phyloP scores from a whole-genome alignment of 2,113 vertebrate species.

The Azemiops feae region DNA sequence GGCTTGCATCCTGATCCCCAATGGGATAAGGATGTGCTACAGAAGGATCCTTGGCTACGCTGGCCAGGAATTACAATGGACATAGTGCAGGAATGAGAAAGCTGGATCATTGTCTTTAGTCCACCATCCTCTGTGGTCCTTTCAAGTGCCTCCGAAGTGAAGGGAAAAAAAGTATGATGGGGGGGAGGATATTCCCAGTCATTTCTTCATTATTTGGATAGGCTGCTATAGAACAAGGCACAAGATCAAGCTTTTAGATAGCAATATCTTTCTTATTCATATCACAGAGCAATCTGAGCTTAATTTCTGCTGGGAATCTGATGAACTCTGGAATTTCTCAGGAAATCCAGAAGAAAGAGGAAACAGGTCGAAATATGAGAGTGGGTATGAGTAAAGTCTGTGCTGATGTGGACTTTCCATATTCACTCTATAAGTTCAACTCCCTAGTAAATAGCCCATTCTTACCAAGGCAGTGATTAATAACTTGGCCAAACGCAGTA shows the following conservation, averaged over 20 bases:
- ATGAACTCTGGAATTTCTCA: background rate
- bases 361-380: slow-evolving; percentile 10
- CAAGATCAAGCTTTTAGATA: background rate
- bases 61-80: background rate
- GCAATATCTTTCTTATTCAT: background rate
- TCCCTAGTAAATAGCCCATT: background rate
- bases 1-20: background rate
- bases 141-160: background rate
- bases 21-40: background rate
- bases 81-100: background rate
- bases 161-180: background rate
- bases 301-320: background rate
- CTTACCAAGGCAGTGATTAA: background rate
- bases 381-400: background rate
- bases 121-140: background rate
- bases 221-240: background rate
- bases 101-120: background rate
- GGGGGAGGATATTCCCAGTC: background rate
- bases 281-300: background rate
- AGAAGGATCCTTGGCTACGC: background rate
- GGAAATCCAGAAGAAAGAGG: background rate
- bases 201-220: background rate
- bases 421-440: background rate
- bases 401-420: background rate
- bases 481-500: background rate